Base-by-base conservation (phyloP, 2,797 vertebrate genomes). In the Rhodeus uyekii region DNA sequence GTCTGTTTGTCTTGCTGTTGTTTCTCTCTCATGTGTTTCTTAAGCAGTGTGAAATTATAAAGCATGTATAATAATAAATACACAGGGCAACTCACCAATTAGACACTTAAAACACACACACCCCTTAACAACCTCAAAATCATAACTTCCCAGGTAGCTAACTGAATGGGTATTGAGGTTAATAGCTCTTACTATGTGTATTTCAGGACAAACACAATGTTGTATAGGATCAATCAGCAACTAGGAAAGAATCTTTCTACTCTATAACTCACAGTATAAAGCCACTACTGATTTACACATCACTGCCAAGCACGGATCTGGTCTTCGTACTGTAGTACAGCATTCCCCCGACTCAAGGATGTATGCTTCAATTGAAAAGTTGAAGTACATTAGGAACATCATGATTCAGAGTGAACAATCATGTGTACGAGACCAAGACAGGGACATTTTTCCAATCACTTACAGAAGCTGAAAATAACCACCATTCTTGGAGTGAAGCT, bases 391-490 rank as follows among this genome's bases (percentile, higher is more conserved):
- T 58, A 76, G 50, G 29, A 64, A 42, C 50, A 68, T 82, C 50
- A 19, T 65, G 63, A 68, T 76, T 55, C 71, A 55, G 42, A 84
- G 58, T 73, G 67, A 81, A 34, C 50, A 81, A 85, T 81, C 67
- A 65, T 64, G 79, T 64, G 83, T 76, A 85, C n/a, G 36, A 85
- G 73, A 69, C 46, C 39, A 77, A 38, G 69, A 67, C 14, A 9
- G 58, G 29, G 53, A 78, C 58, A 73, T 77, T 78, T 85, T 72
- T 55, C 67, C 79, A 85, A 82, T 85, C 68, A 77, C 58, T 32
- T 46, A 65, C 22, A 2, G 46, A 8, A 2, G 48, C 39, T 65
- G 55, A 72, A 85, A 64, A 68, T 78, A 58, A 77, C 73, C 36
- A 76, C 76, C 38, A 76, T 76, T 60, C 42, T 22, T n/a, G n/a